Base-by-base conservation (phyloP, 2,888 invertebrate genomes). In the Hofmannophila pseudospretella region DNA sequence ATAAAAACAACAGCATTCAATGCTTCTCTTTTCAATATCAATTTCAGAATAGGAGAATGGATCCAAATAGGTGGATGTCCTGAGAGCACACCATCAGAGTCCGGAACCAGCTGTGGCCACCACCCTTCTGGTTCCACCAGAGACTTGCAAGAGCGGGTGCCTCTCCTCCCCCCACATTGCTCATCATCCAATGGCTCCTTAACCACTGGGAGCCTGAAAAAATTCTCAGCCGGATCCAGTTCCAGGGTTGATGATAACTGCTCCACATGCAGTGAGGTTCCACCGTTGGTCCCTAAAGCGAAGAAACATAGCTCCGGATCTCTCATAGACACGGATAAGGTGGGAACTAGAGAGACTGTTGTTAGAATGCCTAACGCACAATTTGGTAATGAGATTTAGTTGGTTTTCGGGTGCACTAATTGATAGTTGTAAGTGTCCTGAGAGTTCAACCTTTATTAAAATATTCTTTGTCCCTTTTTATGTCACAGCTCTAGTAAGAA, bases 261-360 rank as follows among this genome's bases (percentile, higher is more conserved):
- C 41, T 78, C 85, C 13, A 75, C 77, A 0, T 77, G 85, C 52
- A 78, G 87, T 43, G 82, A 88, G 52, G 76, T 79, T 7, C 84
- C 86, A 1, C 77, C 82, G 0, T 59, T 81, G 7, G 79, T 67
- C 1, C 85, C 84, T 2, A 79, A 81, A 44, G 60, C 72, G 1
- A 85, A 86, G 41, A 88, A 87, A 57, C 79, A 74, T 32, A 86
- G 86, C 44, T 77, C 84, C 1, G 82, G 77, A 7, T 87, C 88
- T 0, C 74, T 88, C 7, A 73, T 85, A 30, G 88, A 88, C 26
- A 62, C 72, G 0, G 85, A 85, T 11, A 79, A 71, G 56, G 42
- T 71, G 23, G 70, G 78, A 22, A 76, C 79, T n/a, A 75, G 59
- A 42, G 88, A 88, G 9, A 86, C 86, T 0, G 67, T 88, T 5